Conservation (phyloP, 2,113 vertebrate species). For the Oriolus oriolus region DNA sequence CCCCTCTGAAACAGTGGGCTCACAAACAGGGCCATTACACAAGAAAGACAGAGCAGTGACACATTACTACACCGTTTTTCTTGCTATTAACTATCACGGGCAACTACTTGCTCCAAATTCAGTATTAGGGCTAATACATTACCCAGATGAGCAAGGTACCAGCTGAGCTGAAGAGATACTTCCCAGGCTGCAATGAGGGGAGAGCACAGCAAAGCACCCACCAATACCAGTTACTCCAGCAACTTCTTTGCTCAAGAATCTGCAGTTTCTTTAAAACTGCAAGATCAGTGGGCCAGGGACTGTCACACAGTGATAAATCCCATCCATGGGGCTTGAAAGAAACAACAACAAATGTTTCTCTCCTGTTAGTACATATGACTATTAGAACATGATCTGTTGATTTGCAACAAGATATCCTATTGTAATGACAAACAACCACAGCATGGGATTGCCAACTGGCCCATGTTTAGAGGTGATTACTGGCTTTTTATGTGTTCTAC, state of each 20-base stretch:
- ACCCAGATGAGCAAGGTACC: neutral
- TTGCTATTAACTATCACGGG: neutral
- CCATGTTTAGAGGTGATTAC: neutral
- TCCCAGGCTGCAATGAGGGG: rapidly evolving
- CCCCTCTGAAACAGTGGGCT: neutral
- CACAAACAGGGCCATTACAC: neutral
- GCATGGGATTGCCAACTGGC: neutral
- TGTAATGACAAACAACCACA: neutral
- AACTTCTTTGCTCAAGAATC: neutral
- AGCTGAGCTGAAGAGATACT: neutral
- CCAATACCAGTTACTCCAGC: neutral
- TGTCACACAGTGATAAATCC: neutral
- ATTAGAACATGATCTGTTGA: neutral
- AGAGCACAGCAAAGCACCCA: neutral
- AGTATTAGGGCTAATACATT: neutral
- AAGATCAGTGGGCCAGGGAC: neutral
- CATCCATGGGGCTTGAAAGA: neutral
- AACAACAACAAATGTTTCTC: neutral
- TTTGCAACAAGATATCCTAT: neutral
- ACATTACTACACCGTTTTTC: neutral
- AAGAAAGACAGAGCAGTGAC: neutral
- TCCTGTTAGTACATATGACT: neutral
- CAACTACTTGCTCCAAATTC: neutral
- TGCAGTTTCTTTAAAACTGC: neutral
- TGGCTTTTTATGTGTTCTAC: neutral